Conservation (phyloP, 2,113 vertebrate genomes). For the Paedocypris sp. region DNA sequence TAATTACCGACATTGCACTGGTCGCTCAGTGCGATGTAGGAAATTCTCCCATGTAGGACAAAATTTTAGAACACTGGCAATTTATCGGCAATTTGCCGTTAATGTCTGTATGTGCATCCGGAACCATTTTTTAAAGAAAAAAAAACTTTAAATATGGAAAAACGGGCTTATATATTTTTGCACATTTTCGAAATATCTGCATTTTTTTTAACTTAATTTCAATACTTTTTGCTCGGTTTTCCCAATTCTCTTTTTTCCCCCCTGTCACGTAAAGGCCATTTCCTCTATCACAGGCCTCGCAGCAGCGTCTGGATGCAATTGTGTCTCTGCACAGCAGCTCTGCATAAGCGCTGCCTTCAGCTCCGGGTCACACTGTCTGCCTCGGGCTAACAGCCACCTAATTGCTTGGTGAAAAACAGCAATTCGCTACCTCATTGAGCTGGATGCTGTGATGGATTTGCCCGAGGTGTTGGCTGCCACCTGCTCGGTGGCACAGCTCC, state of each 20-base stretch:
- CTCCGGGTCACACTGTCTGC: slow-evolving; percentile 60
- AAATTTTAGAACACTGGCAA: no score
- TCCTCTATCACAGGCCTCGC: not conserved
- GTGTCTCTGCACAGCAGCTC: slow-evolving; percentile 41
- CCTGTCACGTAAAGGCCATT: not conserved
- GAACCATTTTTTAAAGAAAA: no score
- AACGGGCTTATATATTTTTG: no score
- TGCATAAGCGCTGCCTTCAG: slow-evolving; percentile 67
- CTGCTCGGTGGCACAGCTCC: slow-evolving; percentile 98
- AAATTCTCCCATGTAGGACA: no score
- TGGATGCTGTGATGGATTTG: slow-evolving; percentile 99
- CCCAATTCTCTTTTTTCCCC: not conserved
- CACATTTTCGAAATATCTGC: no score
- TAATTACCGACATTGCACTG: no score
- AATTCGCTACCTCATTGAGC: slow-evolving; percentile 99
- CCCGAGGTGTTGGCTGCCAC: slow-evolving; percentile 91
- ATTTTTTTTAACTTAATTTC: not conserved
- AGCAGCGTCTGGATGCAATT: not conserved
- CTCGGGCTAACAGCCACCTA: slow-evolving; percentile 88
- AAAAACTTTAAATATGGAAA: no score
- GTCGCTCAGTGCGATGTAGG: no score
- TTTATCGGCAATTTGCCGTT: no score
- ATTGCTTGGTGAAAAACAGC: slow-evolving; percentile 87
- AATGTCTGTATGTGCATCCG: no score
- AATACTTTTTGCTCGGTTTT: not conserved